phyloP scores from a whole-genome alignment of 2,797 vertebrate species.

The Manis javanica region DNA sequence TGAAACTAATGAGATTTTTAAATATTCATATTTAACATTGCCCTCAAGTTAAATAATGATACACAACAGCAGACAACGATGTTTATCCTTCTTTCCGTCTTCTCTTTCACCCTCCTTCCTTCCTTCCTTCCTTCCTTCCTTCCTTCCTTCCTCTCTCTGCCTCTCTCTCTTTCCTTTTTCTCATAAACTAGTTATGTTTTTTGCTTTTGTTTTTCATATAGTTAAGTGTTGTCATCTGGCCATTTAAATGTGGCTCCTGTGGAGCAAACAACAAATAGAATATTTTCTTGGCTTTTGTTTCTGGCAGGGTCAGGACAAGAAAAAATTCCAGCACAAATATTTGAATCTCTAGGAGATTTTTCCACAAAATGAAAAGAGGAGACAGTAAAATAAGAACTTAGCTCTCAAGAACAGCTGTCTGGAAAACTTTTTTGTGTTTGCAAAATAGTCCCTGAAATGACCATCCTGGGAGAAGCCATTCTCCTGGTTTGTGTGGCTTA shows the following conservation, averaged over 20 bases:
- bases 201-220: not conserved
- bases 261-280: constrained; percentile 30
- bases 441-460: not conserved
- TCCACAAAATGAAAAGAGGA: constrained; percentile 44
- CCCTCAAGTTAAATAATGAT: not conserved
- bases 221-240: not conserved
- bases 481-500: not conserved
- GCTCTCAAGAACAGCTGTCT: not conserved
- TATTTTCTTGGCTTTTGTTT: constrained; percentile 50
- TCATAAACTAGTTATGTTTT: not conserved
- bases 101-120: not conserved
- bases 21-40: not conserved
- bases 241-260: not conserved
- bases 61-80: not conserved
- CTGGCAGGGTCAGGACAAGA: not conserved
- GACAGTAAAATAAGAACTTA: constrained; percentile 48
- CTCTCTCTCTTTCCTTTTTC: not conserved
- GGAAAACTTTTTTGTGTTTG: constrained; percentile 1
- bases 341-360: constrained; percentile 29
- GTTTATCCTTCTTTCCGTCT: not conserved
- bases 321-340: constrained; percentile 45
- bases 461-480: not conserved
- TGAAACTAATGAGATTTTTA: not conserved
- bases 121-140: not conserved
- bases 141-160: not conserved